Evolutionary conservation across 2,888 invertebrate species (phyloP).

Genomic region (Drosophila fulvimacula): DNA sequence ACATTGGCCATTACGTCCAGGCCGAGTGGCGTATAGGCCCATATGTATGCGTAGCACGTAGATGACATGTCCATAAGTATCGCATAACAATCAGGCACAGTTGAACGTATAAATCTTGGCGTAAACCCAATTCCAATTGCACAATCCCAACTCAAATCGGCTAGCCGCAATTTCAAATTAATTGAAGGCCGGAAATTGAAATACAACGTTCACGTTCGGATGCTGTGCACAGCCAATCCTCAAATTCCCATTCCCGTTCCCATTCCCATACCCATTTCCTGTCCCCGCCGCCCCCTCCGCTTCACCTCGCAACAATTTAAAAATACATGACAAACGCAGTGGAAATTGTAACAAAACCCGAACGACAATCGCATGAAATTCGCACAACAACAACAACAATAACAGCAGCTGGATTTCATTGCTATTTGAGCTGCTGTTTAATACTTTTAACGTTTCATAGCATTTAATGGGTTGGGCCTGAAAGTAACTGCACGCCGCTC

Average conservation of each 20-base stretch:
- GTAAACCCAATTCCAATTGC: constrained; percentile 52
- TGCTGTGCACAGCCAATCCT: neutral
- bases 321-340: constrained; percentile 27
- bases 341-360: constrained; percentile 21
- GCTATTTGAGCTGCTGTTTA: constrained; percentile 45
- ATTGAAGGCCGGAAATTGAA: constrained; percentile 77
- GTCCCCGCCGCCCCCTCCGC: neutral
- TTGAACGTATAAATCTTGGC: constrained; percentile 38
- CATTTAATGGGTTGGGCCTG: constrained; percentile 59
- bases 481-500: neutral
- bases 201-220: constrained; percentile 45
- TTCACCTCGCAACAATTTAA: constrained; percentile 16
- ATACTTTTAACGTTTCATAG: constrained; percentile 73
- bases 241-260: neutral
- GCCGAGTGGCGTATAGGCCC: neutral
- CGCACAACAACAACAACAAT: neutral
- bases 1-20: neutral
- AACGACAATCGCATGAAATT: constrained; percentile 19
- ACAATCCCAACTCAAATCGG: constrained; percentile 50
- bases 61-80: constrained; percentile 6
- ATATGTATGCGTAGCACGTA: neutral
- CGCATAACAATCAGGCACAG: constrained; percentile 22
- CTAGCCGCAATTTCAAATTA: constrained; percentile 71
- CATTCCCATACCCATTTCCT: neutral
- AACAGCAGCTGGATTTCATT: constrained; percentile 33